Conservation (phyloP, 2,797 vertebrate genomes). For the Protosalanx chinensis region DNA sequence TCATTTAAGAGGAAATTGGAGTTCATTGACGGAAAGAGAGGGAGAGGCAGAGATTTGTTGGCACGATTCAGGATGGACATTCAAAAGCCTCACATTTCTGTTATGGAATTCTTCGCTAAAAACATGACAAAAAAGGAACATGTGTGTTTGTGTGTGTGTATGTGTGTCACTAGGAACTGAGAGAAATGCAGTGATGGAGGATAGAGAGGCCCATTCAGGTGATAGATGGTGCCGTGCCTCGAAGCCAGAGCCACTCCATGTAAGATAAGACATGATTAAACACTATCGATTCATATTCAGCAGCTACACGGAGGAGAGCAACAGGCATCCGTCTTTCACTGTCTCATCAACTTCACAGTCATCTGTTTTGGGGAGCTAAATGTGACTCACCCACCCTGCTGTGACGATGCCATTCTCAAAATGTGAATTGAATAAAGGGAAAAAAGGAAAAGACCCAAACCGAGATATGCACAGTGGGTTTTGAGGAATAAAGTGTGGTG, state of each 20-base stretch:
- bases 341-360: background rate
- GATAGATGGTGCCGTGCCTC: no score
- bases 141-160: no score
- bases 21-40: background rate
- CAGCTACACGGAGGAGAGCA: background rate
- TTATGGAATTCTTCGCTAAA: no score
- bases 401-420: background rate
- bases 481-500: background rate
- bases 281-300: background rate
- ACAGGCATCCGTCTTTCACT: background rate
- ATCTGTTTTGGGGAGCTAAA: background rate
- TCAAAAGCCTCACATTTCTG: background rate
- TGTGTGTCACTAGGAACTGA: no score
- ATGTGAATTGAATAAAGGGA: constrained; percentile 2
- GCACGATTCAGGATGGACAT: background rate
- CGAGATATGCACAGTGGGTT: constrained; percentile 19
- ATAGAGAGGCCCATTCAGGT: no score
- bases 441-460: background rate
- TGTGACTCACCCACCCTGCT: background rate
- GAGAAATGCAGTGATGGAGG: no score
- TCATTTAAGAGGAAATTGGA: constrained; percentile 27
- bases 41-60: background rate
- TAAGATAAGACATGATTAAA: background rate
- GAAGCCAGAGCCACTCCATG: background rate
- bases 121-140: no score